phyloP scores from a whole-genome alignment of 2,888 invertebrate species.

The Chorisops tibialis region DNA sequence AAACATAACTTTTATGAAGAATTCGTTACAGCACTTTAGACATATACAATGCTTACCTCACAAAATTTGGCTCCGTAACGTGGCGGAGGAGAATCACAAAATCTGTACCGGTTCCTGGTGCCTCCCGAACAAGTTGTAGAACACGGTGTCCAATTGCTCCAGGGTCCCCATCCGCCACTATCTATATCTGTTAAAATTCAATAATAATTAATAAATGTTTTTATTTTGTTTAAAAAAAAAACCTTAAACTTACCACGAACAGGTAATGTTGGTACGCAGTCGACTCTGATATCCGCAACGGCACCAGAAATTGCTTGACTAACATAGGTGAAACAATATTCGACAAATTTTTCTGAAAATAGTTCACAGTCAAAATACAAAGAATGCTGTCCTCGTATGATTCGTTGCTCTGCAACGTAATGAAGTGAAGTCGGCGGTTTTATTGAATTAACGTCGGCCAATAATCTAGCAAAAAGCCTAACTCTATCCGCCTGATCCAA shows the following conservation, averaged over 20 bases:
- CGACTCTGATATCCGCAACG: conserved; percentile 78
- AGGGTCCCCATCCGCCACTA: conserved; percentile 72
- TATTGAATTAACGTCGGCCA: conserved; percentile 66
- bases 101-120: conserved; percentile 76
- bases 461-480: conserved; percentile 72
- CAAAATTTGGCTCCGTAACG: conserved; percentile 86
- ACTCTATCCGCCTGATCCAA: conserved; percentile 72
- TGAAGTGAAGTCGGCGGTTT: conserved; percentile 62
- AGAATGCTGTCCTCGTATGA: conserved; percentile 70
- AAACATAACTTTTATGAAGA: no score
- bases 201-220: conserved; percentile 11
- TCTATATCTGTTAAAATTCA: conserved; percentile 58
- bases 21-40: no score
- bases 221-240: conserved; percentile 4
- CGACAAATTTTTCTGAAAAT: conserved; percentile 78
- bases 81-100: conserved; percentile 85
- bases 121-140: conserved; percentile 74
- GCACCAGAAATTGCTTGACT: conserved; percentile 82
- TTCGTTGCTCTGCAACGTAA: conserved; percentile 65
- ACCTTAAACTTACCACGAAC: conserved; percentile 62
- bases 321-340: conserved; percentile 86
- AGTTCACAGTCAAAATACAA: conserved; percentile 75
- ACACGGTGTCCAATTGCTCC: conserved; percentile 85
- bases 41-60: conserved; percentile 59
- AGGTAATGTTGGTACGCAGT: conserved; percentile 79